Base-by-base conservation (phyloP, 2,888 invertebrate genomes). In the Chironomus riparius region DNA sequence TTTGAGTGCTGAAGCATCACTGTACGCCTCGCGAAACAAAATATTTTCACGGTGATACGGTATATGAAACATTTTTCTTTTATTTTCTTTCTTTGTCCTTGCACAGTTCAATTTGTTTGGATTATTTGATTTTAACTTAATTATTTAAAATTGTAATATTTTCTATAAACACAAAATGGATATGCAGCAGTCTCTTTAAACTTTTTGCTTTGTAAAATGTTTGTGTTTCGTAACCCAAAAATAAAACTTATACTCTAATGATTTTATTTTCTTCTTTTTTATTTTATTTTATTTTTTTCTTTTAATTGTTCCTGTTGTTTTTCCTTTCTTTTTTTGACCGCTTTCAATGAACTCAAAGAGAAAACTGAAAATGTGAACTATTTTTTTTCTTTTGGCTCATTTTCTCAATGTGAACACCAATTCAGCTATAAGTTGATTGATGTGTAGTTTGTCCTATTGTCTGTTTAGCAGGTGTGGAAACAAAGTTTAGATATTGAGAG, bases 51-150 rank as follows among this genome's bases (percentile, higher is more conserved):
- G 65, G 22, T 38, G 47, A 24, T 24, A 18, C 15, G 74, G 74
- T 12, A 74, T n/a, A n/a, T 70, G 48, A 70, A 70, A 70, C 70
- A 70, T 70, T 70, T 70, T 28, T 21, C n/a, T 18, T 6, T 22
- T 4, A 5, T 24, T 50, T 50, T 70, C 13, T 48, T 6, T 38
- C 38, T 38, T 38, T 38, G 38, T 38, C 38, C 38, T 38, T 38
- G 38, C 38, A 38, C 38, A 10, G 38, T 38, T 10, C 10, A 10
- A 10, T 38, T 38, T 38, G 38, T 38, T 38, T 7, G 1, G 7
- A 7, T 38, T 10, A 38, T 38, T 10, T 38, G 10, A 10, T 1
- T 38, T 38, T 10, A 38, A 38, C 10, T 28, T 6, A 4, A 28
- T 28, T 4, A 28, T 6, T 28, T 10, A 38, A 38, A 38, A 38